phyloP scores from a whole-genome alignment of 2,797 vertebrate species.

The Pelochelys cantorii region DNA sequence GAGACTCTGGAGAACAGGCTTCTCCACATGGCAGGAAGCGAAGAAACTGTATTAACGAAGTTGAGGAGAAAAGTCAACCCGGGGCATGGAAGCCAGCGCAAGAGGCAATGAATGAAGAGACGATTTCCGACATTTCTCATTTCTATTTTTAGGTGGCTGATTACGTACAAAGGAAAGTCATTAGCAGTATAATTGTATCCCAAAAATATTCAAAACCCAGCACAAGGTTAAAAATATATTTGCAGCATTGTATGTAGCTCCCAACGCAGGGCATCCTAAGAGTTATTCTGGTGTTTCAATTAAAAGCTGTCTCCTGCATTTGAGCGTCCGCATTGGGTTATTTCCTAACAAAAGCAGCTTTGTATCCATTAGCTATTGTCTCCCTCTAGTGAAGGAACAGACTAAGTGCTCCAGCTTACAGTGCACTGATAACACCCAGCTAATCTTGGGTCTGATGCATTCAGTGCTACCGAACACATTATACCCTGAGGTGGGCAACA shows the following conservation, averaged over 20 bases:
- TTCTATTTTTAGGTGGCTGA: rapidly evolving
- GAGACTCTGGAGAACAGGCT: background rate
- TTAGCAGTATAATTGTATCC: rapidly evolving
- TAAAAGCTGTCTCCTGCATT: background rate
- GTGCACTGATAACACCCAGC: too few relatives aligned
- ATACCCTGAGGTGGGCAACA: background rate
- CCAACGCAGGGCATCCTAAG: rapidly evolving
- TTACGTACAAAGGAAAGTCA: rapidly evolving
- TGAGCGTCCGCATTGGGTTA: background rate
- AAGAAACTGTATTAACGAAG: rapidly evolving
- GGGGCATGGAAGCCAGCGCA: background rate
- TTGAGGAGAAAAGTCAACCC: background rate
- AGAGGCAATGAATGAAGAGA: background rate
- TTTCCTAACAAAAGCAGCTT: background rate
- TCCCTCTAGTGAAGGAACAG: constrained; percentile 68
- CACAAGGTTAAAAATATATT: rapidly evolving
- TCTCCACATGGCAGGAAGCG: background rate
- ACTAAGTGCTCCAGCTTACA: background rate
- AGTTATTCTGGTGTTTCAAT: rapidly evolving
- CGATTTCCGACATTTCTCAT: rapidly evolving
- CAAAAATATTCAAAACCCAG: rapidly evolving
- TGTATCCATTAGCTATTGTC: constrained; percentile 64
- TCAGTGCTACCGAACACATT: too few relatives aligned
- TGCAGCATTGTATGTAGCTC: rapidly evolving
- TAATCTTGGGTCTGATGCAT: background rate